Base-by-base conservation (phyloP, 2,888 invertebrate genomes). In the Blera fallax region DNA sequence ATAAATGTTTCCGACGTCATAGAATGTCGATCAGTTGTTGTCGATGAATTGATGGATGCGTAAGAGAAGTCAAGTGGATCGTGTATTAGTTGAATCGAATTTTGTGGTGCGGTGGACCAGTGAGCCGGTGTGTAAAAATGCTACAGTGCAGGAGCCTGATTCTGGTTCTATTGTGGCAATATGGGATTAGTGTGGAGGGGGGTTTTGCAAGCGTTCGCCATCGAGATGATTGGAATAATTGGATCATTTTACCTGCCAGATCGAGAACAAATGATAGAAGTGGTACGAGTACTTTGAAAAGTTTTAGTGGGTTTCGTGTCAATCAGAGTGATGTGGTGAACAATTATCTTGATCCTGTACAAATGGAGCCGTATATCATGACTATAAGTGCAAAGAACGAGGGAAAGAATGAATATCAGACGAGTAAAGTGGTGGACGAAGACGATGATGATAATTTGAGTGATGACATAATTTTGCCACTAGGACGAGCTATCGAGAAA, bases 401-500 rank as follows among this genome's bases (percentile, higher is more conserved):
- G 8, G 56, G n/a, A 14, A 67, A 62, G 4, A 40, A 14, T 1
- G n/a, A 58, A 21, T 45, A 2, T 2, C 24, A 7, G 8, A n/a
- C 1, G 0, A 0, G n/a, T n/a, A n/a, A n/a, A n/a, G n/a, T 21
- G 10, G 14, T 37, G 11, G 43, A 37, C 10, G 45, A 40, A 48
- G 29, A 14, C 3, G 11, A 40, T 1, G 3, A 18, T 16, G 37
- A 48, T 7, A 16, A 27, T 1, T 10, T 8, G 2, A 43, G 18
- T 18, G 88, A 81, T 67, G 87, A 88, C 69, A 85, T 89, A 45
- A 70, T 89, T 34, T 70, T 87, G 52, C 88, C 89, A 32, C 81
- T 90, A 24, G 88, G 88, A 37, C 80, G 64, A 16, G 88, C 88
- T 16, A 74, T 90, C 24, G 87, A 88, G 16, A 88, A 88, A 52